Evolutionary conservation across 2,888 invertebrate species (phyloP), one percentile per base, ranked within the genome.

Genomic region (Blomia tropicalis): DNA sequence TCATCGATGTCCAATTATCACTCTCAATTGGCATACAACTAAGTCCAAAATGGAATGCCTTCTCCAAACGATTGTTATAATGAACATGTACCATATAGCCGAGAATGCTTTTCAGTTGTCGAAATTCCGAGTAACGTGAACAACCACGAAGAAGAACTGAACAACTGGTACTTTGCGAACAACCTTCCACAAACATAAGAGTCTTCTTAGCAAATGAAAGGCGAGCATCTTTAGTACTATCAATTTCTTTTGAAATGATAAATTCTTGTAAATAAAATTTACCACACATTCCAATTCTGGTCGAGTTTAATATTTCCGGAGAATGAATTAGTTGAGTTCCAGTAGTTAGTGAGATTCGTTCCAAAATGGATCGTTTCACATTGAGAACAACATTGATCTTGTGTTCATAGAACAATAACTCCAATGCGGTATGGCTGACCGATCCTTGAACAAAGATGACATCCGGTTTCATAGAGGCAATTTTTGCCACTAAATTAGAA

Each of bases 21-120:
- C 17, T 36, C 36, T 51, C 36, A 19, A 27, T 27, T 2, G 62
- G 63, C 54, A 59, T 25, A 25, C 61, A 58, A 32, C 58, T 51
- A 17, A 56, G 87, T 66, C 88, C 88, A 75, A 91, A 80, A 43
- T 88, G 76, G 73, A 90, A 93, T 0, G 91, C 85, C 70, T 86
- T 84, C 74, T 98, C 96, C 47, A 95, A 76, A 58, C 86, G 81
- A 83, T 90, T 88, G 70, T 93, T 93, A 73, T 95, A 95, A 41
- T 83, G 81, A 0, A 85, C 82, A 65, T 86, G 84, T 0, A 90
- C 79, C 78, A 91, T 80, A 71, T 85, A 83, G 56, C 82, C 82
- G 0, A 85, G 81, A 0, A 92, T 85, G 69, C 81, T 82, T 73
- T 95, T 93, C 0, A 92, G 74, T 71, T 83, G 81, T 11, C 81